These are phyloP conservation scores for Hydriomena furcata DNA, from an alignment of 2,888 invertebrate species.

Conservation along the genomic window DNA sequence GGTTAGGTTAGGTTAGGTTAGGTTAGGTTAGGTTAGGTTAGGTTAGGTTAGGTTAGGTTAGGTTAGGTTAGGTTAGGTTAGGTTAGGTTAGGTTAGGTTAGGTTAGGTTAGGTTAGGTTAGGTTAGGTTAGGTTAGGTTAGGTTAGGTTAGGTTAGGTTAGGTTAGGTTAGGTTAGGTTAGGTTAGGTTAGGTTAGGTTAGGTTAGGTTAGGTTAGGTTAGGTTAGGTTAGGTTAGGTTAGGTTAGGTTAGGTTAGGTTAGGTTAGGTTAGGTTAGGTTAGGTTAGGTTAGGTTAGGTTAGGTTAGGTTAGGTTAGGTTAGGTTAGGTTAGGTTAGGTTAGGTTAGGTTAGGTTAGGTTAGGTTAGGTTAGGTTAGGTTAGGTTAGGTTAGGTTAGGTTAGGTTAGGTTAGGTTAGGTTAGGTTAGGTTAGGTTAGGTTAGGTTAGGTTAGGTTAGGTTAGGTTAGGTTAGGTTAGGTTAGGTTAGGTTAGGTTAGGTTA, in stretches of 20 bases:
- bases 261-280: conserved; percentile 1
- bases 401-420: conserved; percentile 4
- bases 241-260: conserved; percentile 1
- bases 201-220: conserved; percentile 1
- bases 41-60: conserved; percentile 1
- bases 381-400: conserved; percentile 1
- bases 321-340: conserved; percentile 3
- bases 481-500: conserved; percentile 5
- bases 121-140: conserved; percentile 13
- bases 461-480: conserved; percentile 5
- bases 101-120: conserved; percentile 1
- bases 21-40: conserved; percentile 1
- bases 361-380: conserved; percentile 4
- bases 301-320: conserved; percentile 1
- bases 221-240: neutral
- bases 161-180: conserved; percentile 16
- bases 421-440: conserved; percentile 4
- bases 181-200: neutral
- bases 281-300: conserved; percentile 1
- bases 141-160: conserved; percentile 10
- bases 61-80: conserved; percentile 1
- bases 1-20: conserved; percentile 5
- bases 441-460: conserved; percentile 4
- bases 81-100: conserved; percentile 3
- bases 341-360: conserved; percentile 4